A percentile compares a stretch with the other conserved stretches of the same genome.
phyloP scores from a whole-genome alignment of 2,888 invertebrate genomes.

The Lasioglossum lativentre region DNA sequence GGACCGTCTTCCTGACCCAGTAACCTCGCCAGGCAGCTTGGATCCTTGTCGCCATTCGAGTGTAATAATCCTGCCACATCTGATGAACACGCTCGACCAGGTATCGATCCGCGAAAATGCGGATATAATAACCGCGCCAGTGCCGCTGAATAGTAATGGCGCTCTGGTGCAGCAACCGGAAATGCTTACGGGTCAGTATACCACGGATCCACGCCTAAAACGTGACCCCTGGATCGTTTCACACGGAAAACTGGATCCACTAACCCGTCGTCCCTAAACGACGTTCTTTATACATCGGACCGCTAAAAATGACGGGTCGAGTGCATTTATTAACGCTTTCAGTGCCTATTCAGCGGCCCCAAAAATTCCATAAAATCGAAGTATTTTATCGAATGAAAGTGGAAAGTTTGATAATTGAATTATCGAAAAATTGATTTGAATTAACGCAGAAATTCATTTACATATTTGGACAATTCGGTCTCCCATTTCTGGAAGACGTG shows the following conservation, averaged over 20 bases:
- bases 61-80: constrained; percentile 70
- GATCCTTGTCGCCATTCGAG: constrained; percentile 74
- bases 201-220: constrained; percentile 78
- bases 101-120: constrained; percentile 56
- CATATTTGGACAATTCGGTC: too few relatives aligned
- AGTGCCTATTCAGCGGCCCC: not conserved
- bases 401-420: too few relatives aligned
- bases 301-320: not conserved
- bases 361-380: not conserved
- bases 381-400: too few relatives aligned
- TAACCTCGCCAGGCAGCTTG: constrained; percentile 79
- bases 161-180: constrained; percentile 69
- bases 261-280: not conserved
- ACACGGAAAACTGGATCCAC: not conserved
- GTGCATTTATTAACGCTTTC: not conserved
- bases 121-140: constrained; percentile 74
- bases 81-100: constrained; percentile 63
- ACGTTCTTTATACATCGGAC: not conserved
- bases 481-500: too few relatives aligned
- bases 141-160: constrained; percentile 73
- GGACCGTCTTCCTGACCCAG: constrained; percentile 63
- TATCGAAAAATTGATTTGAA: too few relatives aligned
- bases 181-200: constrained; percentile 72
- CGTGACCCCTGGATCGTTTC: not conserved
- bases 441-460: too few relatives aligned